Percentiles rank a stretch among this genome's conserved stretches.
These are phyloP conservation scores for Xiphorhynchus elegans DNA, from an alignment of 2,113 vertebrate species.

Conservation along the genomic window DNA sequence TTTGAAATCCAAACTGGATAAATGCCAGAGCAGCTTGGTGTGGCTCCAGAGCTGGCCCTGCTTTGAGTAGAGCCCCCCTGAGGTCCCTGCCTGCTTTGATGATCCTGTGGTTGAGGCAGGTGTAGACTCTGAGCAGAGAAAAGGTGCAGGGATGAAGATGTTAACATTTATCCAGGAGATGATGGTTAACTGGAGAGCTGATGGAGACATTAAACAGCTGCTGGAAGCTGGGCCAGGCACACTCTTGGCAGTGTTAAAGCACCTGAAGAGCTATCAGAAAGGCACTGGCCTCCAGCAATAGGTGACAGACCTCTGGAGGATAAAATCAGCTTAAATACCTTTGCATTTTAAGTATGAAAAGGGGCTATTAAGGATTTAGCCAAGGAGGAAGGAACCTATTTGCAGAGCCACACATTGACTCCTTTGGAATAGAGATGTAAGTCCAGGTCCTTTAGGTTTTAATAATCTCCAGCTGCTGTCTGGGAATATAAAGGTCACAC, in stretches of 20 bases:
- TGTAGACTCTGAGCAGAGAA: background rate
- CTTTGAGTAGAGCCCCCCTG: background rate
- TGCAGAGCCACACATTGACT: background rate
- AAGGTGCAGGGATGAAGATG: background rate
- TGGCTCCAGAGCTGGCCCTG: background rate
- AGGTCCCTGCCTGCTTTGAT: background rate
- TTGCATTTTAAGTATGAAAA: background rate
- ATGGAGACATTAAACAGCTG: background rate
- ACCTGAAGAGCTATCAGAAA: background rate
- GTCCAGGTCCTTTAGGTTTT: background rate
- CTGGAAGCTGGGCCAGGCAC: background rate
- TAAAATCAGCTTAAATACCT: background rate
- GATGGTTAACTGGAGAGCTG: background rate
- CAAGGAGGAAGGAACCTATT: background rate
- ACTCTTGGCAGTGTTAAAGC: background rate
- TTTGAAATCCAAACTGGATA: accelerated
- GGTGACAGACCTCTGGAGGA: background rate
- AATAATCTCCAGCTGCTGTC: background rate
- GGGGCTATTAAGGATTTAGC: background rate
- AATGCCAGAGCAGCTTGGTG: background rate
- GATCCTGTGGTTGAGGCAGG: background rate
- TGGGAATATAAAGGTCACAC: background rate
- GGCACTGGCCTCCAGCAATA: background rate
- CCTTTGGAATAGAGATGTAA: background rate
- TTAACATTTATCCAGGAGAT: background rate